Evolutionary conservation across 1,140 invertebrate species (phyloP).

Genomic region (Atta texana): DNA sequence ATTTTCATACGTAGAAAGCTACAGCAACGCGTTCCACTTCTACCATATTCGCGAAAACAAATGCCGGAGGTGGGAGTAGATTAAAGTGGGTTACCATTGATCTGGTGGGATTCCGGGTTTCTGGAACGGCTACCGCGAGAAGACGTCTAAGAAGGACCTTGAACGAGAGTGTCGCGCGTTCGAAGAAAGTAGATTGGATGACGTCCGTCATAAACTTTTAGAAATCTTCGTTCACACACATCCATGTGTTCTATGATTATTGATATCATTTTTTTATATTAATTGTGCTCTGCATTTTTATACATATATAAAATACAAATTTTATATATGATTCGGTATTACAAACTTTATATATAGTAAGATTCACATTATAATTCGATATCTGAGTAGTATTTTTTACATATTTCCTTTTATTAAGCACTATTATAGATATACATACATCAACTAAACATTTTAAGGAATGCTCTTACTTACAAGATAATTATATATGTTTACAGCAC

Average conservation of each 20-base stretch:
- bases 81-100: slow-evolving; percentile 61
- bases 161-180: slow-evolving; percentile 79
- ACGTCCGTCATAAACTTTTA: slow-evolving; percentile 66
- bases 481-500: slow-evolving; percentile 84
- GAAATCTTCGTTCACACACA: slow-evolving; percentile 22
- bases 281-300: slow-evolving; percentile 27
- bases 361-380: not conserved
- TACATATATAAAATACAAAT: not conserved
- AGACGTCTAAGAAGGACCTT: slow-evolving; percentile 74
- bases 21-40: slow-evolving; percentile 68
- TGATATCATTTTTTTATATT: slow-evolving; percentile 22
- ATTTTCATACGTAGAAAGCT: slow-evolving; percentile 61
- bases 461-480: not conserved
- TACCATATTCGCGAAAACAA: slow-evolving; percentile 69
- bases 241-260: slow-evolving; percentile 16
- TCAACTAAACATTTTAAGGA: not conserved
- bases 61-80: slow-evolving; percentile 58
- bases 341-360: not conserved
- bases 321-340: not conserved
- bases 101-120: slow-evolving; percentile 75
- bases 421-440: not conserved
- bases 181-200: slow-evolving; percentile 81
- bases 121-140: slow-evolving; percentile 69
- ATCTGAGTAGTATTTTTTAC: not conserved
- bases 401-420: not conserved